A percentile compares a stretch with the other conserved stretches of the same genome.
Evolutionary conservation across 2,888 invertebrate genomes (phyloP).

Genomic region (Meiosimyza platycephala): DNA sequence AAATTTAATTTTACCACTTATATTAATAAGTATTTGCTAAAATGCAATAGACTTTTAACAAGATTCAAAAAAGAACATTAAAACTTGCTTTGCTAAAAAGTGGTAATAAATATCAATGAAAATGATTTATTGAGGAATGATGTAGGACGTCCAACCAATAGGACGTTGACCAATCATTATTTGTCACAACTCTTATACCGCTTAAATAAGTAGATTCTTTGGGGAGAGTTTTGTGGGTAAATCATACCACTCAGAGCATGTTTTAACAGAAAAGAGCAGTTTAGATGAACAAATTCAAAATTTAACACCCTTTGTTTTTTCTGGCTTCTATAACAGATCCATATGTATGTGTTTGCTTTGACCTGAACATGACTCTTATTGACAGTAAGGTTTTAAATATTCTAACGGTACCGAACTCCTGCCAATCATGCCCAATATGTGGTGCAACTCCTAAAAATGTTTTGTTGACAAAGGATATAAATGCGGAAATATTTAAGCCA

Average conservation of each 20-base stretch:
- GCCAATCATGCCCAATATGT: slow-evolving; percentile 33
- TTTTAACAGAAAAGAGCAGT: slow-evolving; percentile 3
- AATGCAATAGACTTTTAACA: no score
- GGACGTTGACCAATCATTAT: no score
- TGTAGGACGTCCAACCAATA: no score
- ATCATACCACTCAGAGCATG: slow-evolving; percentile 3
- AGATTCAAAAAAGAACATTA: no score
- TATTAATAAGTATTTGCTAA: no score
- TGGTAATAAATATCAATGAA: no score
- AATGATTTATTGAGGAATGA: no score
- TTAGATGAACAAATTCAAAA: slow-evolving; percentile 24
- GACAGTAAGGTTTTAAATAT: slow-evolving; percentile 23
- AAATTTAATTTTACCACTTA: no score
- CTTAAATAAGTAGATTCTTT: slow-evolving; percentile 4
- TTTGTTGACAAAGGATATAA: slow-evolving; percentile 1
- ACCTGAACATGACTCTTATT: no score
- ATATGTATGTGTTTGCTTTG: no score
- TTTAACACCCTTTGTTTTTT: neutral
- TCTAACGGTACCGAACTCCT: slow-evolving; percentile 25
- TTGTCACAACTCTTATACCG: neutral
- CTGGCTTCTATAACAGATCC: no score
- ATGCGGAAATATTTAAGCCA: slow-evolving; percentile 17
- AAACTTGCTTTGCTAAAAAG: no score
- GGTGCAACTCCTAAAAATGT: slow-evolving; percentile 24
- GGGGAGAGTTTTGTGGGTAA: slow-evolving; percentile 9